Evolutionary conservation across 2,888 invertebrate genomes (phyloP), one percentile per base, ranked within the genome.

Genomic region (Caenorhabditis becei): DNA sequence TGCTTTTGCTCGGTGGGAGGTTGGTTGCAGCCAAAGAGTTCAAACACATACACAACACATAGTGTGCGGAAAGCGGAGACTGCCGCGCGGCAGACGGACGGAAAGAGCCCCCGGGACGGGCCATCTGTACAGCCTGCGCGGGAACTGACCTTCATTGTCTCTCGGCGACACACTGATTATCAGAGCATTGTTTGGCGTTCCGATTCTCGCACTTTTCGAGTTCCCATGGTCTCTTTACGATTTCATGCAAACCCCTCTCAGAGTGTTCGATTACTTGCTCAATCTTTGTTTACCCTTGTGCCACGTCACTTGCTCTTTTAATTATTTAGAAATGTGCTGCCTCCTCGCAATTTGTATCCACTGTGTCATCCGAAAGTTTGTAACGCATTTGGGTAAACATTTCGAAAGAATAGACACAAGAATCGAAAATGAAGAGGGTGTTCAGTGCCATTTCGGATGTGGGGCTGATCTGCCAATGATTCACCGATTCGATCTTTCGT

Each of bases 321-420:
- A 69, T 69, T 59, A 69, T 69, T 69, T 69, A 58, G 53, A 65
- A 53, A 10, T 41, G 8, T 41, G 41, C 41, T 41, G 41, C 2
- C 41, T 41, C 41, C 16, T 16, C 14, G 3, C 66, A 47, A 32
- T 54, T 56, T 66, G 54, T 53, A 56, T 66, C 26, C 41, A 11
- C n/a, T 10, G 35, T 18, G 35, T 14, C 41, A 16, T 10, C 41
- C 8, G 14, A 16, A 10, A 41, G 41, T 41, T 41, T 41, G 41
- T 41, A 10, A 3, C 41, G 10, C 69, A 35, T 59, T 69, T 69
- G 44, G 59, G 69, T 69, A 69, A 69, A 69, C 69, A 69, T 69
- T 59, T 44, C 23, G 49, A n/a, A 49, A 35, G 23, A 51, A 41
- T 16, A 47, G 26, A 26, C 16, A 44, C 16, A 16, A 44, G 16